These are phyloP conservation scores for Tachyglossus aculeatus DNA, from an alignment of 2,797 vertebrate genomes.

Conservation along the genomic window DNA sequence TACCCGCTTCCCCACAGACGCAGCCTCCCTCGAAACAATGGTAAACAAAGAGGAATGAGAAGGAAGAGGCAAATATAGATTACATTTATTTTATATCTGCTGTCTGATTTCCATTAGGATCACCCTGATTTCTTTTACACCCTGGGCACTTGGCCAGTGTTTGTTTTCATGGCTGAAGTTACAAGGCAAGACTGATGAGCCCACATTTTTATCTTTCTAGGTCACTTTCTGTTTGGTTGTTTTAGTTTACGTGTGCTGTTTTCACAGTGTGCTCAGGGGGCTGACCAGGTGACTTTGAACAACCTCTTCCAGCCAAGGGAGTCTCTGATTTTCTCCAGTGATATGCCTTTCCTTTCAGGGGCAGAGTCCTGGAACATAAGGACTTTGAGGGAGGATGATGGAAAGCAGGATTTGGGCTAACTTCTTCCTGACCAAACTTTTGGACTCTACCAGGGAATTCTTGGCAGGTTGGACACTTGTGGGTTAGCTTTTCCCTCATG, in stretches of 20 bases:
- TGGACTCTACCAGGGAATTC: background rate
- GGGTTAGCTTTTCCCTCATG: background rate
- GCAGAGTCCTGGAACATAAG: background rate
- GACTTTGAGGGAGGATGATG: background rate
- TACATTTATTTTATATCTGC: too few relatives aligned
- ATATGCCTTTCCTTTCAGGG: background rate
- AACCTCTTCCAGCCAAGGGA: too few relatives aligned
- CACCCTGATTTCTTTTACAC: background rate
- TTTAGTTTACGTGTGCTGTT: too few relatives aligned
- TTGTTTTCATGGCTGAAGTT: conserved; percentile 41
- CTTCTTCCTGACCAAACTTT: background rate
- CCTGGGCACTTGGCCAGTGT: background rate
- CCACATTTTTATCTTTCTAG: conserved; percentile 9
- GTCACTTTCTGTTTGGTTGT: conserved; percentile 24
- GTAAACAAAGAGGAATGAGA: too few relatives aligned
- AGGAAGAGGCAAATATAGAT: too few relatives aligned
- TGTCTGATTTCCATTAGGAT: conserved; percentile 31
- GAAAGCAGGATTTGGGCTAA: background rate
- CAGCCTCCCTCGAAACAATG: too few relatives aligned
- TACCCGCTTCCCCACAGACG: too few relatives aligned
- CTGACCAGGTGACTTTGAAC: too few relatives aligned
- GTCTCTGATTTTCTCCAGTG: too few relatives aligned
- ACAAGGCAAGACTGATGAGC: conserved; percentile 15
- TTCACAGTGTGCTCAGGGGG: too few relatives aligned
- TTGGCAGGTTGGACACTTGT: background rate